Evolutionary conservation across 2,888 invertebrate genomes (phyloP).

Genomic region (Didymodactylos carnosus): DNA sequence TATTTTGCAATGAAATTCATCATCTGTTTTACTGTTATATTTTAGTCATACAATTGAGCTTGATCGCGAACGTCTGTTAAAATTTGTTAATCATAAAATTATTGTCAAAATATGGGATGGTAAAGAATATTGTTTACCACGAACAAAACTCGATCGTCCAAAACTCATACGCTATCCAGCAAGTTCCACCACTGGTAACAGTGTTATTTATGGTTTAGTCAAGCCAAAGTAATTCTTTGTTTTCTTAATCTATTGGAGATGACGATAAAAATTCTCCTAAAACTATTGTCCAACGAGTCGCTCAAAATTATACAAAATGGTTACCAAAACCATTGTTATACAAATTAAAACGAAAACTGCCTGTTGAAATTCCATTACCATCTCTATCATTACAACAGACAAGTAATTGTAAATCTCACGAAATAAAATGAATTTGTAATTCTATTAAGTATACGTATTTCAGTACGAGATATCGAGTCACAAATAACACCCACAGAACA

Average conservation of each 20-base stretch:
- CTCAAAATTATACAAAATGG: neutral
- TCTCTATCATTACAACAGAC: neutral
- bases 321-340: neutral
- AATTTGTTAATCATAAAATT: conserved; percentile 27
- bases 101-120: conserved; percentile 31
- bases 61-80: conserved; percentile 24
- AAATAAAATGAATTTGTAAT: no score
- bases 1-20: neutral
- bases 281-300: neutral
- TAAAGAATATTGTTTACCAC: conserved; percentile 28
- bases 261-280: neutral
- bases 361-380: neutral
- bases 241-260: neutral
- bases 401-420: no score
- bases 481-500: no score
- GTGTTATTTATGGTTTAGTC: neutral
- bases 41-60: conserved; percentile 28
- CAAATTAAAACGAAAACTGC: conserved; percentile 4
- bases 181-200: conserved; percentile 23
- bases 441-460: no score
- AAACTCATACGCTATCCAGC: conserved; percentile 27
- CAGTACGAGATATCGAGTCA: no score
- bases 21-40: neutral
- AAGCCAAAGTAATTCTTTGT: neutral
- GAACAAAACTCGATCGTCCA: conserved; percentile 29